These are phyloP conservation scores for Gibbula magus DNA, from an alignment of 2,888 invertebrate genomes.

Conservation along the genomic window DNA sequence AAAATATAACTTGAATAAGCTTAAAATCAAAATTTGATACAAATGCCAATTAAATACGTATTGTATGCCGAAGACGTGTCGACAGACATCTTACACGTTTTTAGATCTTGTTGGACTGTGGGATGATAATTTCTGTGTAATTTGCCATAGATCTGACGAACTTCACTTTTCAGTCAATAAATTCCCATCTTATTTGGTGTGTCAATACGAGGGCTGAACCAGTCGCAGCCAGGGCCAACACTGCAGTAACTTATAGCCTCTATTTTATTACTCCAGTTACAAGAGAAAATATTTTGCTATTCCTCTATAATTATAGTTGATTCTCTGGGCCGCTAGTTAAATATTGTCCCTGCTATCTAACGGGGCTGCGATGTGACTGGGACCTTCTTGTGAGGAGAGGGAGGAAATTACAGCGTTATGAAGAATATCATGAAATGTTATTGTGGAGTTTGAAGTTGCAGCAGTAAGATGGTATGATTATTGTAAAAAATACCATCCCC, in stretches of 20 bases:
- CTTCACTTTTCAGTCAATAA: constrained; percentile 37
- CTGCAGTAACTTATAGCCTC: constrained; percentile 8
- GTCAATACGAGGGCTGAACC: constrained; percentile 28
- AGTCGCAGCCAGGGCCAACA: not conserved
- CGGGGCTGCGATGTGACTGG: not conserved
- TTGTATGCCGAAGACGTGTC: not conserved
- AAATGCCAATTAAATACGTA: no score
- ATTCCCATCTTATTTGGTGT: constrained; percentile 32
- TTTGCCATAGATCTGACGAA: constrained; percentile 36
- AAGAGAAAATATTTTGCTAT: constrained; percentile 38
- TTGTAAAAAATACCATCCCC: constrained; percentile 11
- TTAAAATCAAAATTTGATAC: no score
- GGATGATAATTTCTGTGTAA: constrained; percentile 37
- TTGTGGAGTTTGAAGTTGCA: not conserved
- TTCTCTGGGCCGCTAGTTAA: constrained; percentile 34
- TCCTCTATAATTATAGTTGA: constrained; percentile 36
- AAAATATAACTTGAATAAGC: no score
- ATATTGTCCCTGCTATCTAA: constrained; percentile 34
- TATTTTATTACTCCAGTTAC: constrained; percentile 35
- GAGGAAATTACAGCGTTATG: constrained; percentile 31
- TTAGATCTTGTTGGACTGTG: constrained; percentile 18
- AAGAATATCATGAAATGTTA: constrained; percentile 24
- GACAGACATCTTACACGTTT: not conserved
- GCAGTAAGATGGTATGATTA: constrained; percentile 13
- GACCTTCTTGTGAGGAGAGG: not conserved